Percentiles rank a stretch among this genome's conserved stretches.
These are phyloP conservation scores for Azorinus chamasolen DNA, from an alignment of 2,888 invertebrate species.

Conservation along the genomic window DNA sequence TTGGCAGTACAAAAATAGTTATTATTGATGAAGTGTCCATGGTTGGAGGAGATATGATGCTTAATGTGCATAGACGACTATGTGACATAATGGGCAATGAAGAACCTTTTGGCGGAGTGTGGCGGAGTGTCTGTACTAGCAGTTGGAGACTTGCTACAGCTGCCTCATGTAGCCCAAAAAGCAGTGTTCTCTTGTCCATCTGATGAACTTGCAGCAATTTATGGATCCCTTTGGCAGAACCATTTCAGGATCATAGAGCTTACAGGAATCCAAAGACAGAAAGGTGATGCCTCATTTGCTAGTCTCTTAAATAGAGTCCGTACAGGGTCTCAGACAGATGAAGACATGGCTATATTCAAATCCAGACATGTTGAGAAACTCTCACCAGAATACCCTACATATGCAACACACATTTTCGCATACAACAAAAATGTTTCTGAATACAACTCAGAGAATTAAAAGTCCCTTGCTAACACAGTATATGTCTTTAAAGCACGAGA, in stretches of 20 bases:
- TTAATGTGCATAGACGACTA: constrained; percentile 52
- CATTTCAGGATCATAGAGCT: constrained; percentile 54
- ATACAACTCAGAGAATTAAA: not conserved
- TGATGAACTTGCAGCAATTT: constrained; percentile 42
- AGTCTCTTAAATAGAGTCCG: constrained; percentile 41
- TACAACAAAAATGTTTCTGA: not conserved
- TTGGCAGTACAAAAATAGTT: constrained; percentile 9
- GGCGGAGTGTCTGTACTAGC: too few species aligned
- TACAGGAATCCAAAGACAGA: constrained; percentile 53
- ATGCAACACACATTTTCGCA: too few species aligned
- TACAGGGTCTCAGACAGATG: constrained; percentile 36
- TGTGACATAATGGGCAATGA: constrained; percentile 50
- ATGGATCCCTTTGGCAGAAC: constrained; percentile 54
- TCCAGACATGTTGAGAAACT: too few species aligned
- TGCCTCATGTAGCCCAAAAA: constrained; percentile 26
- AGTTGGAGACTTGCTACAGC: constrained; percentile 50
- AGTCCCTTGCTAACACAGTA: not conserved
- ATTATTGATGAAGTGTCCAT: constrained; percentile 52
- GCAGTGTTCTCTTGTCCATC: constrained; percentile 24
- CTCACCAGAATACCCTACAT: too few species aligned
- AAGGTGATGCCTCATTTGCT: constrained; percentile 50
- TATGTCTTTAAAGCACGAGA: constrained; percentile 1
- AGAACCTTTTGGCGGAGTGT: constrained; percentile 53
- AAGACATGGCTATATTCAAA: constrained; percentile 38
- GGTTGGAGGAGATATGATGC: constrained; percentile 50